Percentiles rank a stretch among this genome's conserved stretches.
phyloP scores from a whole-genome alignment of 2,888 invertebrate species.

The Bombylius discolor region DNA sequence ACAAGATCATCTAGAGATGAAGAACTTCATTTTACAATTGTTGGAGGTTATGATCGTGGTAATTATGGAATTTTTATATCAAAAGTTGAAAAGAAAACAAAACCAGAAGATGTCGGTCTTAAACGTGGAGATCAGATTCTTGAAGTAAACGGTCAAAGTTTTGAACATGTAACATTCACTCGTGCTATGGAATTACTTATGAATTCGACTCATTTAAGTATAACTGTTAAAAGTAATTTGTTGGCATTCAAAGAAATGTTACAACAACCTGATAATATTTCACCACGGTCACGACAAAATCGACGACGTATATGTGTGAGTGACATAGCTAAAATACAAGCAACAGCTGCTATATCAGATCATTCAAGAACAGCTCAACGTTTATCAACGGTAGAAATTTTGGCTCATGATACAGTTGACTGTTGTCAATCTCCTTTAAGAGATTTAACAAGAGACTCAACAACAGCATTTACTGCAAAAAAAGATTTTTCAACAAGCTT shows the following conservation, averaged over 20 bases:
- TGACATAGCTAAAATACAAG: conserved; percentile 53
- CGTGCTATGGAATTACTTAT: conserved; percentile 86
- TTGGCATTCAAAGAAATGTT: conserved; percentile 64
- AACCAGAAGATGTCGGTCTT: conserved; percentile 89
- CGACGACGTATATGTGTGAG: conserved; percentile 36
- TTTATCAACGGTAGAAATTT: conserved; percentile 61
- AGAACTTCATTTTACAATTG: conserved; percentile 78
- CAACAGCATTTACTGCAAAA: background rate
- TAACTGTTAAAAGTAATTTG: conserved; percentile 93
- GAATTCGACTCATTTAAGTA: conserved; percentile 88
- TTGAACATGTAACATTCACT: conserved; percentile 83
- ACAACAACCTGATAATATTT: conserved; percentile 64
- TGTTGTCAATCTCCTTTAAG: conserved; percentile 40
- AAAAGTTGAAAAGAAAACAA: conserved; percentile 84
- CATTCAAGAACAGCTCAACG: conserved; percentile 35
- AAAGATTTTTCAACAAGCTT: conserved; percentile 16
- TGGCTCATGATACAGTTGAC: conserved; percentile 29
- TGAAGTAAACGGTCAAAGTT: conserved; percentile 95
- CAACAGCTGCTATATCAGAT: conserved; percentile 29
- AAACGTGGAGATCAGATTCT: conserved; percentile 96
- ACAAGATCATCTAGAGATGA: conserved; percentile 90
- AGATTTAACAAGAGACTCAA: conserved; percentile 22
- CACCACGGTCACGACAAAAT: conserved; percentile 42
- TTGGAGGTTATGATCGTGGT: conserved; percentile 85
- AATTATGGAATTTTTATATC: conserved; percentile 90